Base-by-base conservation (phyloP, 1,140 invertebrate species). In the Andricus grossulariae region DNA sequence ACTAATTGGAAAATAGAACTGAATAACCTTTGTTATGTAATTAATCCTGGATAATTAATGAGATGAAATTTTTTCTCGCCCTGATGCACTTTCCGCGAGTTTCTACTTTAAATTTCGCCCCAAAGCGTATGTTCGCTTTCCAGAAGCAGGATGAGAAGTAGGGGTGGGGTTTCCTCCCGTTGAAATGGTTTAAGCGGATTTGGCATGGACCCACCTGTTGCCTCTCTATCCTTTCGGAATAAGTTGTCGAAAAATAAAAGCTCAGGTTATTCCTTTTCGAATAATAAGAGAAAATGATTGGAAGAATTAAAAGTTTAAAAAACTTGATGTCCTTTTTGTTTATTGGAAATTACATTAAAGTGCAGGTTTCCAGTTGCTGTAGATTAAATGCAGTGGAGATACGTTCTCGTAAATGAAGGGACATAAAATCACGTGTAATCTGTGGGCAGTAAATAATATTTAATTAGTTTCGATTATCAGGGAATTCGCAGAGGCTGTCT, bases 151-250 rank as follows among this genome's bases (percentile, higher is more conserved):
- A 73, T 73, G 71, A 50, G 75, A 50, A 32, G 12, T 19, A 39
- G 45, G 72, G 57, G 70, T 66, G 45, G 72, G 57, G 70, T 66
- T 71, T 54, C 54, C 75, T 73, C 72, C 21, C 50, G 72, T 19
- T 75, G 55, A 71, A 75, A 75, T 60, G 77, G 57, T 52, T 73
- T 57, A 50, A 78, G 77, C 52, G 72, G 72, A 78, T 78, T 78
- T 72, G 73, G 60, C 73, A 74, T 78, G 72, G 50, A 72, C 32
- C 77, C 77, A 78, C 77, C 77, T 78, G 77, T 78, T 78, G 77
- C 72, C 55, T 76, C 55, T 25, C 25, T 50, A 39, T 76, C 66
- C 50, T 76, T 50, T 71, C 25, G 5, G 51, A 19, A 19, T 15
- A 18, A 21, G 25, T 32, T 8, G 13, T 16, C 21, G n/a, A 25